Conservation (phyloP, 2,113 vertebrate species). For the Microcebus lehilahytsara region DNA sequence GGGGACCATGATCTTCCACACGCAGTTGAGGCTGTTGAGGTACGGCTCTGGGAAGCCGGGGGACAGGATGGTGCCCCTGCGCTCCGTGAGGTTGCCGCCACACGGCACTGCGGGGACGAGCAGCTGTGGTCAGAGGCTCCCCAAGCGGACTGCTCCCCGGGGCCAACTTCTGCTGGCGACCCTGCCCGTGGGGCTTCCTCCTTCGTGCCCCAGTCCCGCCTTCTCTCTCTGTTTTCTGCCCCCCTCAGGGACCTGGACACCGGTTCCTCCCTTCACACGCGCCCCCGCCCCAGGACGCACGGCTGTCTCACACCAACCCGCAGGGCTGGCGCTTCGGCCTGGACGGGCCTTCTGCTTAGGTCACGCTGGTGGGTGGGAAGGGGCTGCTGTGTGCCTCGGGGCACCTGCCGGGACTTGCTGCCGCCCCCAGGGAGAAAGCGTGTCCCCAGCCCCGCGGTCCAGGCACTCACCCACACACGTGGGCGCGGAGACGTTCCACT, state of each 20-base stretch:
- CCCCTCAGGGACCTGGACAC: background rate
- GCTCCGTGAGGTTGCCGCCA: slow-evolving; percentile 95
- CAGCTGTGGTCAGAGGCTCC: slow-evolving; percentile 20
- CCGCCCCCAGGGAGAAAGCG: too few species aligned
- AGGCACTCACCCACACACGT: slow-evolving; percentile 91
- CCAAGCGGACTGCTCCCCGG: background rate
- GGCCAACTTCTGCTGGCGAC: background rate
- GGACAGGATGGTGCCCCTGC: slow-evolving; percentile 96
- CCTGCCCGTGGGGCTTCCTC: background rate
- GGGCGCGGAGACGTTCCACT: slow-evolving; percentile 96
- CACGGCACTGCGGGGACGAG: slow-evolving; percentile 89
- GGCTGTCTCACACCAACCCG: background rate
- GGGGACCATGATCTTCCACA: slow-evolving; percentile 97
- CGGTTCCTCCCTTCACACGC: accelerated
- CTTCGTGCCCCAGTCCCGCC: accelerated
- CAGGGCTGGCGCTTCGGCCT: background rate
- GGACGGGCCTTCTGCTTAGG: background rate
- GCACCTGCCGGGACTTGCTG: background rate
- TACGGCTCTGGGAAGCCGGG: slow-evolving; percentile 98
- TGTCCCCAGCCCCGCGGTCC: background rate
- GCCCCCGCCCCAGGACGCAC: background rate
- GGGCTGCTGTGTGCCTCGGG: background rate
- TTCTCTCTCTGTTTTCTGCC: background rate
- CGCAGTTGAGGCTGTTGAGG: slow-evolving; percentile 98
- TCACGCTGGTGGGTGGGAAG: background rate